These are phyloP conservation scores for Amiota communis DNA, from an alignment of 2,888 invertebrate species.

Conservation along the genomic window DNA sequence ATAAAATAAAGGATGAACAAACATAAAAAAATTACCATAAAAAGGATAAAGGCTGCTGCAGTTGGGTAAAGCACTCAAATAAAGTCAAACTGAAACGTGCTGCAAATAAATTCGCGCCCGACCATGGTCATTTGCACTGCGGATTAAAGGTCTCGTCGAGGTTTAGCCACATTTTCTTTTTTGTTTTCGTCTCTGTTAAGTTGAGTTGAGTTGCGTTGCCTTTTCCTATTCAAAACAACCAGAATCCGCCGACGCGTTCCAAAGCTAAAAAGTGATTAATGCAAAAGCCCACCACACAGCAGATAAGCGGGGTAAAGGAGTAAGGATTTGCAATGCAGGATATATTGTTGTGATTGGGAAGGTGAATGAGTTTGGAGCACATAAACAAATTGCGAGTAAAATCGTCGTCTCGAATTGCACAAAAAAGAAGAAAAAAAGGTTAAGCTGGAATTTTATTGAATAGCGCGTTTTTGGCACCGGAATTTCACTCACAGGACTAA, in stretches of 20 bases:
- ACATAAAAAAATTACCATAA: neutral
- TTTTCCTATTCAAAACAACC: slow-evolving; percentile 37
- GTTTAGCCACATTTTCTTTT: slow-evolving; percentile 40
- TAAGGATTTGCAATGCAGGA: too few species aligned
- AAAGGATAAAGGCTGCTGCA: too few species aligned
- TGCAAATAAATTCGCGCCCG: slow-evolving; percentile 54
- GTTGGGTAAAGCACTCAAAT: slow-evolving; percentile 8
- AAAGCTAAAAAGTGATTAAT: slow-evolving; percentile 65
- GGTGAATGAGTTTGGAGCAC: neutral
- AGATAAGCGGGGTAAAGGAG: too few species aligned
- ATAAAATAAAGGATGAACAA: slow-evolving; percentile 14
- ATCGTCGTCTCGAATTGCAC: slow-evolving; percentile 29
- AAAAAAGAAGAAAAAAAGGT: slow-evolving; percentile 16
- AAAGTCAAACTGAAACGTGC: slow-evolving; percentile 41
- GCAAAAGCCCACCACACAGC: slow-evolving; percentile 52
- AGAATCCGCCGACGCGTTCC: slow-evolving; percentile 31
- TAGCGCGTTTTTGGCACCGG: slow-evolving; percentile 46
- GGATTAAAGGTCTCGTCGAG: slow-evolving; percentile 65
- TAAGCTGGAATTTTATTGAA: slow-evolving; percentile 52
- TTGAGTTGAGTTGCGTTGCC: neutral
- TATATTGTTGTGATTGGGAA: too few species aligned
- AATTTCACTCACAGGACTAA: slow-evolving; percentile 47
- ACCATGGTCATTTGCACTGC: slow-evolving; percentile 58
- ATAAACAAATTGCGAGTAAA: slow-evolving; percentile 58
- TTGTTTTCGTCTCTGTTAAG: too few species aligned